Evolutionary conservation across 2,888 invertebrate genomes (phyloP).

Genomic region (Dascillus cervinus): DNA sequence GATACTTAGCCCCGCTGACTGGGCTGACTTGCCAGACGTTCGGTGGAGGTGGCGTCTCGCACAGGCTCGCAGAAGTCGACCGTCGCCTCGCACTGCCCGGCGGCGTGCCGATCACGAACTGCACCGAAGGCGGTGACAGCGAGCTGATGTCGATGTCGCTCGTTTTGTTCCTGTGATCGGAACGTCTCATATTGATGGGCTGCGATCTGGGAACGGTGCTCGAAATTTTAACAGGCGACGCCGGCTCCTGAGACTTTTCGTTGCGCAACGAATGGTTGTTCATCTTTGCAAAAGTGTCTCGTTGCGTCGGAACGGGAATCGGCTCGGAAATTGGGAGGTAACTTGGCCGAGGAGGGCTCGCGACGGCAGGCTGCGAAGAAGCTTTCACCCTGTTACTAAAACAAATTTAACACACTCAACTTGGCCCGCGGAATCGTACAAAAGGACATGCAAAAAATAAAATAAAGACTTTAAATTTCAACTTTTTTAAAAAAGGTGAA

Average conservation of each 20-base stretch:
- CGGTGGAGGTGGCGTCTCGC: constrained; percentile 69
- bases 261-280: constrained; percentile 25
- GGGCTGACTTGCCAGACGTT: constrained; percentile 81
- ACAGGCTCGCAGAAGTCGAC: constrained; percentile 58
- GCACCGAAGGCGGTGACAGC: constrained; percentile 85
- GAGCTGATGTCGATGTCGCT: constrained; percentile 88
- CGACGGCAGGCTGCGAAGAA: constrained; percentile 21
- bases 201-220: constrained; percentile 70
- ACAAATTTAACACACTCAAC: background rate
- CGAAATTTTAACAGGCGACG: constrained; percentile 19
- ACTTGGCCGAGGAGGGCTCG: constrained; percentile 60
- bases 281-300: constrained; percentile 46
- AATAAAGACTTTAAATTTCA: too few species aligned
- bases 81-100: constrained; percentile 56
- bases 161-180: constrained; percentile 60
- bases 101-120: constrained; percentile 82
- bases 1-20: constrained; percentile 43
- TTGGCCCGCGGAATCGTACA: constrained; percentile 7
- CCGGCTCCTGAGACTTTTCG: constrained; percentile 16
- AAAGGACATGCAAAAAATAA: too few species aligned
- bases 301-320: constrained; percentile 66
- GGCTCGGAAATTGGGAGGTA: constrained; percentile 67
- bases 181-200: constrained; percentile 76
- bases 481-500: too few species aligned
- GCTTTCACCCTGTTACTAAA: constrained; percentile 10